A percentile compares a stretch with the other conserved stretches of the same genome.
Conservation (phyloP, 2,797 vertebrate genomes). For the Pseudomugil tenellus region DNA sequence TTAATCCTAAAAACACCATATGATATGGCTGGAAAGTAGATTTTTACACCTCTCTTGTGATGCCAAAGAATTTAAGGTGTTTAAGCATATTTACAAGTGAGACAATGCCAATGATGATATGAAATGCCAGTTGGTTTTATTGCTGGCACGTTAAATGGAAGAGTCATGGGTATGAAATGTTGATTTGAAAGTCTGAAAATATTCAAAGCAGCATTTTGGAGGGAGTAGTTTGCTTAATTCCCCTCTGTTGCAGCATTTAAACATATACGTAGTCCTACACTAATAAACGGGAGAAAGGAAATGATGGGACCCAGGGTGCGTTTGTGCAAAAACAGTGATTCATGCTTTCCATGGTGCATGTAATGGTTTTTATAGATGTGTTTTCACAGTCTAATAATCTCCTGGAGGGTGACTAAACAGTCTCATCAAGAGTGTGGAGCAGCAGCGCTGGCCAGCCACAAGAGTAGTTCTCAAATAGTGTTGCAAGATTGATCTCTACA, state of each 20-base stretch:
- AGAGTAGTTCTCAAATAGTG: background rate
- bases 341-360: constrained; percentile 51
- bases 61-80: too few relatives aligned
- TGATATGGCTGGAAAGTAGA: constrained; percentile 30
- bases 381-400: constrained; percentile 51
- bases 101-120: constrained; percentile 35
- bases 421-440: constrained; percentile 16
- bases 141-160: constrained; percentile 20
- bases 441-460: background rate
- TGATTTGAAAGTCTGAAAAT: background rate
- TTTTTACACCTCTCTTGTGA: constrained; percentile 21
- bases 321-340: constrained; percentile 24
- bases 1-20: constrained; percentile 22
- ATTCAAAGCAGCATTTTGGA: constrained; percentile 2
- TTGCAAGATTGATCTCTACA: background rate
- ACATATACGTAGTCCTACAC: constrained; percentile 5
- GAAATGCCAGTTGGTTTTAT: constrained; percentile 3
- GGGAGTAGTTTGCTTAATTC: constrained; percentile 23
- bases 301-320: constrained; percentile 15
- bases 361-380: constrained; percentile 50
- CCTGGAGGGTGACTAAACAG: constrained; percentile 30
- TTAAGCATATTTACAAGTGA: too few relatives aligned
- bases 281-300: constrained; percentile 25
- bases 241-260: constrained; percentile 20
- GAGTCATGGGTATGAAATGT: constrained; percentile 5